Percentiles rank a stretch among this genome's conserved stretches.
phyloP scores from a whole-genome alignment of 2,888 invertebrate species.

The Lasioglossum villosulum region DNA sequence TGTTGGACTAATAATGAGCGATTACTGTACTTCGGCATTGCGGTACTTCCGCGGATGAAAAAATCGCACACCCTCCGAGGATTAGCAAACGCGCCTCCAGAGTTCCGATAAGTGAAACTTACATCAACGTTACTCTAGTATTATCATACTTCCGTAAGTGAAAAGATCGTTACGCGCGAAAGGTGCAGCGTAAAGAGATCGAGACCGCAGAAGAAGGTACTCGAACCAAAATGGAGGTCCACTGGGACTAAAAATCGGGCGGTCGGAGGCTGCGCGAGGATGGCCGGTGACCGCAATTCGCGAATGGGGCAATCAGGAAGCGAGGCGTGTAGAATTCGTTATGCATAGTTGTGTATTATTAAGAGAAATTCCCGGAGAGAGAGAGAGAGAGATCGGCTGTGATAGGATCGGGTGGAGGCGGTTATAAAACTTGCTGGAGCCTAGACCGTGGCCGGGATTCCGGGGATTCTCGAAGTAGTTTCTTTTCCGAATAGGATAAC shows the following conservation, averaged over 20 bases:
- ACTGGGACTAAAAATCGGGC: not conserved
- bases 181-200: too few species aligned
- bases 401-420: slow-evolving; percentile 18
- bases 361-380: slow-evolving; percentile 45
- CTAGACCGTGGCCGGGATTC: slow-evolving; percentile 27
- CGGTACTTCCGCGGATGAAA: too few species aligned
- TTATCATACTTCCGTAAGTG: too few species aligned
- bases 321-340: slow-evolving; percentile 26
- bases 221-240: not conserved
- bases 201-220: too few species aligned
- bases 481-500: slow-evolving; percentile 30
- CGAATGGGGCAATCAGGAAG: slow-evolving; percentile 18
- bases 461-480: slow-evolving; percentile 42
- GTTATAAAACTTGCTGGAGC: slow-evolving; percentile 29
- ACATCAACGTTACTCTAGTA: too few species aligned
- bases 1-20: too few species aligned
- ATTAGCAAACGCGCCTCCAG: not conserved
- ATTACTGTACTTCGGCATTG: too few species aligned
- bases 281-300: slow-evolving; percentile 25
- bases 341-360: slow-evolving; percentile 58
- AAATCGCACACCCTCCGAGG: not conserved
- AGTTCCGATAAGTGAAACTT: not conserved
- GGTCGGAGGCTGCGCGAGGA: too few species aligned
- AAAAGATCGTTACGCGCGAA: too few species aligned
- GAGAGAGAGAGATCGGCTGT: not conserved